These are phyloP conservation scores for Microplitis mediator DNA, from an alignment of 1,140 invertebrate species.

Conservation along the genomic window DNA sequence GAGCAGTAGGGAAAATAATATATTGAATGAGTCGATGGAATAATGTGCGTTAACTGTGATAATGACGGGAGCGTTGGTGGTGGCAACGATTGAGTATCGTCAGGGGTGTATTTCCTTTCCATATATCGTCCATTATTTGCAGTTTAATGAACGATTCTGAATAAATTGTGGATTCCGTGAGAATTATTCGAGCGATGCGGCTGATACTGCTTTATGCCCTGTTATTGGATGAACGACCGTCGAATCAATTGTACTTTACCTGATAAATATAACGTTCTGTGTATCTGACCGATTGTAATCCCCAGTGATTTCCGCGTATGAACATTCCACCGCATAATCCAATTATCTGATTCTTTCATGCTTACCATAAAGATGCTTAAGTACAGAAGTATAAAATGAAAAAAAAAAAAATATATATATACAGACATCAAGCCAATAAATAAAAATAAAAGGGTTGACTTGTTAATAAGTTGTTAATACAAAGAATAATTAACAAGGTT, in stretches of 20 bases:
- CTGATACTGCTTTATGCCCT: conserved; percentile 12
- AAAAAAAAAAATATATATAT: not conserved
- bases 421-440: too few species aligned
- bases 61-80: conserved; percentile 23
- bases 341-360: not conserved
- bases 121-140: conserved; percentile 28
- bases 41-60: conserved; percentile 31
- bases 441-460: too few species aligned
- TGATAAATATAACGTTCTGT: conserved; percentile 23
- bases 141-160: conserved; percentile 33
- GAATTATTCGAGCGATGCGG: conserved; percentile 17
- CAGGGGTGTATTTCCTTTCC: conserved; percentile 34
- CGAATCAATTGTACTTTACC: conserved; percentile 29
- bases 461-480: too few species aligned
- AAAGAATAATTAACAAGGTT: too few species aligned
- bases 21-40: conserved; percentile 21
- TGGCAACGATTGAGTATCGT: conserved; percentile 31
- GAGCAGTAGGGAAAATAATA: not conserved
- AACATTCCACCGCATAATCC: conserved; percentile 6
- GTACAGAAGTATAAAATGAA: not conserved
- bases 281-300: conserved; percentile 13
- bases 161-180: conserved; percentile 30
- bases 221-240: conserved; percentile 11
- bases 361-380: not conserved
- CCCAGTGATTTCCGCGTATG: not conserved